Conservation (phyloP, 2,113 vertebrate species). For the Engraulis encrasicolus region DNA sequence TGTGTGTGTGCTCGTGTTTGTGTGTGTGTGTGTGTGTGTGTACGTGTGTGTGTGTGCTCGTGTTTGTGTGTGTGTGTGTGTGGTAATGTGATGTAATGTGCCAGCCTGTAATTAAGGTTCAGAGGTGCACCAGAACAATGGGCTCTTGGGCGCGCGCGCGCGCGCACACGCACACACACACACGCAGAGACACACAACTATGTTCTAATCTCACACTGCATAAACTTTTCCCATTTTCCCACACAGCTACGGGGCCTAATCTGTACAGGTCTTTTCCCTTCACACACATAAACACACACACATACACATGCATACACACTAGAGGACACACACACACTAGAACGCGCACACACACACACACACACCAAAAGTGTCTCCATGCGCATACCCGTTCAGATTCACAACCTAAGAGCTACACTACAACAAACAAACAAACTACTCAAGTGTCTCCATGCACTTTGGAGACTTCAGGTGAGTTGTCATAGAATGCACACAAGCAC, state of each 20-base stretch:
- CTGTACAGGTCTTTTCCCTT: background rate
- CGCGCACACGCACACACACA: conserved; percentile 7
- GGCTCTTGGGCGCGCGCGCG: background rate
- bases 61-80: conserved; percentile 3
- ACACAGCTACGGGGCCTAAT: background rate
- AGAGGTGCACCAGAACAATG: background rate
- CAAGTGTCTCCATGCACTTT: too few relatives aligned
- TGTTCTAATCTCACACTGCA: background rate
- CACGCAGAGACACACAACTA: background rate
- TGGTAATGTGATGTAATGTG: background rate
- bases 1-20: background rate
- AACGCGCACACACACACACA: too few relatives aligned
- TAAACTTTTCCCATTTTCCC: conserved; percentile 2
- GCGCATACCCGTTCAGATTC: too few relatives aligned
- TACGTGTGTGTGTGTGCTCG: background rate
- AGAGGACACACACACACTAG: too few relatives aligned
- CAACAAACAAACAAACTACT: too few relatives aligned
- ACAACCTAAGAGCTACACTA: too few relatives aligned
- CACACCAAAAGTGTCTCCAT: too few relatives aligned
- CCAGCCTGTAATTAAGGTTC: background rate
- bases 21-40: conserved; percentile 9
- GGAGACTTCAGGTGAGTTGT: too few relatives aligned
- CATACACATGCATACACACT: too few relatives aligned
- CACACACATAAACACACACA: background rate
- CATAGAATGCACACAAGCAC: background rate